A percentile compares a stretch with the other conserved stretches of the same genome.
Evolutionary conservation across 2,113 vertebrate species (phyloP).

Genomic region (Seriola quinqueradiata): DNA sequence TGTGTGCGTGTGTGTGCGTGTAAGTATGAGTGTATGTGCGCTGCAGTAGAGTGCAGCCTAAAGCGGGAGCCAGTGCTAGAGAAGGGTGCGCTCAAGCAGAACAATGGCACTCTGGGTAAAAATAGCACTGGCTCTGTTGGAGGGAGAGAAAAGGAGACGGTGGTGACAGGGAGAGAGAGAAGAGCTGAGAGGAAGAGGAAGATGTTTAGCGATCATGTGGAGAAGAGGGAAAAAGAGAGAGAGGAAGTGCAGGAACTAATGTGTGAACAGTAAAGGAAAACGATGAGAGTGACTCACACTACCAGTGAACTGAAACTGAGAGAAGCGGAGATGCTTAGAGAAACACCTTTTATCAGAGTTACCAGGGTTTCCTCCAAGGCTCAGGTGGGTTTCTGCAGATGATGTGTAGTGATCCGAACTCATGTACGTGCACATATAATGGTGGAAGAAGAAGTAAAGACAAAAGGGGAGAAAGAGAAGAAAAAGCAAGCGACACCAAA

Average conservation of each 20-base stretch:
- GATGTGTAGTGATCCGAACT: neutral
- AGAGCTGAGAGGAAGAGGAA: slow-evolving; percentile 17
- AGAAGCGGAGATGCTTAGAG: neutral
- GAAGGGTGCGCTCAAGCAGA: slow-evolving; percentile 73
- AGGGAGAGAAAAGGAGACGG: slow-evolving; percentile 48
- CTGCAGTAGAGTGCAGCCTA: slow-evolving; percentile 65
- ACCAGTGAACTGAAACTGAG: neutral
- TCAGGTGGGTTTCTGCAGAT: neutral
- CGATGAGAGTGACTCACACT: slow-evolving; percentile 14
- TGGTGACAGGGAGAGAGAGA: slow-evolving; percentile 41
- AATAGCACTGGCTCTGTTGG: slow-evolving; percentile 73
- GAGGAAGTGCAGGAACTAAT: slow-evolving; percentile 38
- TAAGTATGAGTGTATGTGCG: slow-evolving; percentile 1
- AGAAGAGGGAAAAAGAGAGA: slow-evolving; percentile 33
- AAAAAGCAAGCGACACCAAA: neutral
- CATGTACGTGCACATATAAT: no score
- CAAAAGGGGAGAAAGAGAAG: neutral
- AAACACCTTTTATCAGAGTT: neutral
- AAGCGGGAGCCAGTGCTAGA: slow-evolving; percentile 65
- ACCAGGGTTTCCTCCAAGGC: neutral
- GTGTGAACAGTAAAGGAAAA: slow-evolving; percentile 22
- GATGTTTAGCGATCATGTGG: slow-evolving; percentile 34
- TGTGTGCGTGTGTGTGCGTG: no score
- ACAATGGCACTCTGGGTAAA: slow-evolving; percentile 81
- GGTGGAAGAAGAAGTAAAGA: neutral